These are phyloP conservation scores for Romanogobio albipinnatus DNA, from an alignment of 2,113 vertebrate species.

Conservation along the genomic window DNA sequence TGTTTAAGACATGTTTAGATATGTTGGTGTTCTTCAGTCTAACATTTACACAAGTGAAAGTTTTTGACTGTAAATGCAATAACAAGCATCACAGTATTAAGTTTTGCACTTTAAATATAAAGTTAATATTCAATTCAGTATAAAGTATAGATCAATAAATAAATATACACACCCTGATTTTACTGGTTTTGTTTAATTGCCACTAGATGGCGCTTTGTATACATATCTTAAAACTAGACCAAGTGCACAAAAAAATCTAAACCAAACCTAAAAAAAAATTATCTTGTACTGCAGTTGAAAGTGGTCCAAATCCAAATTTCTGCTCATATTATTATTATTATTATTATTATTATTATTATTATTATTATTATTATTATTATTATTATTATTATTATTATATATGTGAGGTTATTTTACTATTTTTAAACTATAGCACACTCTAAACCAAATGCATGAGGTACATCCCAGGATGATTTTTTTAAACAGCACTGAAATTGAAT, in stretches of 20 bases:
- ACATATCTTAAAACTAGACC: not conserved
- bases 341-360: not conserved
- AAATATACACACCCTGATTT: not conserved
- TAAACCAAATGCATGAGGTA: not conserved
- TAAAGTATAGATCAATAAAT: not conserved
- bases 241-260: not conserved
- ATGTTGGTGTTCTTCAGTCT: not conserved
- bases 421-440: not conserved
- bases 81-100: not conserved
- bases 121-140: not conserved
- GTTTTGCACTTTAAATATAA: not conserved
- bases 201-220: conserved; percentile 21
- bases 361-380: not conserved
- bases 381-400: not conserved
- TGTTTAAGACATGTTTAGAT: not conserved
- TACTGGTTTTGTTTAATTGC: not conserved
- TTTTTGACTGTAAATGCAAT: not conserved
- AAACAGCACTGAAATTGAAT: not conserved
- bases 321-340: not conserved
- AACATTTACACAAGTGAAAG: not conserved
- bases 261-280: not conserved
- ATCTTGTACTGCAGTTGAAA: not conserved
- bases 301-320: not conserved
- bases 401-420: not conserved
- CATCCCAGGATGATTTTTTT: not conserved